Evolutionary conservation across 1,140 invertebrate genomes (phyloP).

Genomic region (Stratiolaelaps scimitus): DNA sequence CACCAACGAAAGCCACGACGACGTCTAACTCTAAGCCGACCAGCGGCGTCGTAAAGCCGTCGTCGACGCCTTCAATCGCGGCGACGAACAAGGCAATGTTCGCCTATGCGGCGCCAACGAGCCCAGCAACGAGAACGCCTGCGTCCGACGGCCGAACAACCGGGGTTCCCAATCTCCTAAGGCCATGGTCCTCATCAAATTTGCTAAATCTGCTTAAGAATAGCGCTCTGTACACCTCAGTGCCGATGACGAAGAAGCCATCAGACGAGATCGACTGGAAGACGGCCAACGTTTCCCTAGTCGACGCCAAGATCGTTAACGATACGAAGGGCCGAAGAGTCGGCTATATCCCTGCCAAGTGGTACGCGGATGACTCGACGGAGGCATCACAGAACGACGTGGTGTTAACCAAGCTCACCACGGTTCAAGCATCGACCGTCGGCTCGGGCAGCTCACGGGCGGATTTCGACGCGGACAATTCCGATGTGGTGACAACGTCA

Average conservation of each 20-base stretch:
- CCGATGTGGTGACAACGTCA: background rate
- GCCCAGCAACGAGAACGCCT: background rate
- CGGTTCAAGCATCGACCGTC: background rate
- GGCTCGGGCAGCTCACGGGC: background rate
- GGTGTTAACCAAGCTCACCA: background rate
- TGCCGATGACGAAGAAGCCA: background rate
- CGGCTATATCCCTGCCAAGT: background rate
- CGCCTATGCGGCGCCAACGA: too few relatives aligned
- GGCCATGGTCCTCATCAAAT: constrained; percentile 8
- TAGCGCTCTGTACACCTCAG: background rate
- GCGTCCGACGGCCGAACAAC: background rate
- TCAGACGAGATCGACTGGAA: constrained; percentile 8
- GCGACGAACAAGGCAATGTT: background rate
- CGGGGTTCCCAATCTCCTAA: background rate
- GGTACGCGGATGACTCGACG: constrained; percentile 4
- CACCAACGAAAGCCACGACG: background rate
- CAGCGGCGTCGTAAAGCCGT: background rate
- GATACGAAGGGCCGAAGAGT: constrained; percentile 16
- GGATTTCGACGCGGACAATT: background rate
- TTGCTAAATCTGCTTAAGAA: constrained; percentile 6
- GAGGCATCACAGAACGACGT: constrained; percentile 1
- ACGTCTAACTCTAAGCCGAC: background rate
- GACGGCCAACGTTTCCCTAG: constrained; percentile 15
- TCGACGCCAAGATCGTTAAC: constrained; percentile 22
- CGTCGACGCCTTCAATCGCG: background rate